Evolutionary conservation across 30 jellyfish, hydroid and myxozoan genomes (phyloP), one percentile per base, ranked within the genome.

Genomic region (Clytia hemisphaerica): DNA sequence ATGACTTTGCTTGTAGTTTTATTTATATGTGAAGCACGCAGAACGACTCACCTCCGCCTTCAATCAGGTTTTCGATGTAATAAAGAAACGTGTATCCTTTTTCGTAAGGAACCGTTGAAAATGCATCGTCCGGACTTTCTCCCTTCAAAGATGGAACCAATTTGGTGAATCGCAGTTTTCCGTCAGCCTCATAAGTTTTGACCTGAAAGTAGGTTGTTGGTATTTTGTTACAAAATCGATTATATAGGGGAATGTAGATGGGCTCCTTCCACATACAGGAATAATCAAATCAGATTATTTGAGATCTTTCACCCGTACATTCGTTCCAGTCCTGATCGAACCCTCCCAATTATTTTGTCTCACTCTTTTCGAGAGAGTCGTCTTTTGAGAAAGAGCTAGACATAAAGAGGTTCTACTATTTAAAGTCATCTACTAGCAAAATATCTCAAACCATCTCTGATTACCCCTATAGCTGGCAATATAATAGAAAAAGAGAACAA

Each of bases 71-170:
- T 62, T 85, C 90, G 44, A 85, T 36, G 58, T 76, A 85, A 42
- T 77, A 77, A 38, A 85, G 71, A 47, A 85, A 69, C 4, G 96
- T 90, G 44, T 77, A 85, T 34, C 96, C 96, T 45, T 85, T 85
- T 63, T 85, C 96, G 55, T 85, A 85, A 9, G 96, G 96, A 28
- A 85, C 93, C 61, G 92, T 79, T 14, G 93, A 77, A 49, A 85
- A 85, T 4, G 96, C 88, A 67, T 85, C 96, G 53, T 85, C 96
- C 24, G 96, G 96, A 48, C 78, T 91, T 2, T 71, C 62, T 19
- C 93, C 96, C 51, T 85, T 67, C 29, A 85, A 85, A 24, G 55
- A 78, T 3, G 96, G 96, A 15, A 64, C 86, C 19, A 85, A 75
- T 42, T 93, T 86, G n/a, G 96, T 85, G 38, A 85, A 60, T n/a